These are phyloP conservation scores for Sitobion miscanthi DNA, from an alignment of 1,140 invertebrate genomes.

Conservation along the genomic window DNA sequence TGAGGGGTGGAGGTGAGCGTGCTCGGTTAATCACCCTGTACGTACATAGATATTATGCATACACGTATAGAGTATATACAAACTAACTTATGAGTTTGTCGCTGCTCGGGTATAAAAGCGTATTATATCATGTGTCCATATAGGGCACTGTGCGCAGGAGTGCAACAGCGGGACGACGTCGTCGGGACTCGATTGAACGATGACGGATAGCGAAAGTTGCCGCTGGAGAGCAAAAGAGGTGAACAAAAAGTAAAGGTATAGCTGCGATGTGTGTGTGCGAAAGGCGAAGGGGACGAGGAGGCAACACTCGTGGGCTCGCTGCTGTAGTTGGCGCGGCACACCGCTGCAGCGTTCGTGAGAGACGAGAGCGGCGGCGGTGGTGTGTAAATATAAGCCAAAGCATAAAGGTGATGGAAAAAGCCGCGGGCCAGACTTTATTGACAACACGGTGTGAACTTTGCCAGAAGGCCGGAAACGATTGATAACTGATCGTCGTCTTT, in stretches of 20 bases:
- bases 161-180: background rate
- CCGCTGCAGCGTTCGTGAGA: background rate
- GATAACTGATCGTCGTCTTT: constrained; percentile 4
- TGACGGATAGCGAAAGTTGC: background rate
- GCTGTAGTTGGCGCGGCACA: background rate
- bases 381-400: background rate
- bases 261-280: too few relatives aligned
- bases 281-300: background rate
- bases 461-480: background rate
- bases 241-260: background rate
- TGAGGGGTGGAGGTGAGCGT: too few relatives aligned
- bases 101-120: background rate
- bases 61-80: background rate
- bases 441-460: background rate
- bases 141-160: too few relatives aligned
- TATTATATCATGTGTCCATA: too few relatives aligned
- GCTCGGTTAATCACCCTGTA: too few relatives aligned
- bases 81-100: background rate
- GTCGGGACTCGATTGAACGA: background rate
- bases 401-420: background rate
- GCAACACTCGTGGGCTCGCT: background rate
- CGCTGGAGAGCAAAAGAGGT: background rate
- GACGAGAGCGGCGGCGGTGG: background rate
- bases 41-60: background rate
- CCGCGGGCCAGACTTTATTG: background rate